Percentiles rank a stretch among this genome's conserved stretches.
These are phyloP conservation scores for Aplysia californica DNA, from an alignment of 1,140 invertebrate genomes.

Conservation along the genomic window DNA sequence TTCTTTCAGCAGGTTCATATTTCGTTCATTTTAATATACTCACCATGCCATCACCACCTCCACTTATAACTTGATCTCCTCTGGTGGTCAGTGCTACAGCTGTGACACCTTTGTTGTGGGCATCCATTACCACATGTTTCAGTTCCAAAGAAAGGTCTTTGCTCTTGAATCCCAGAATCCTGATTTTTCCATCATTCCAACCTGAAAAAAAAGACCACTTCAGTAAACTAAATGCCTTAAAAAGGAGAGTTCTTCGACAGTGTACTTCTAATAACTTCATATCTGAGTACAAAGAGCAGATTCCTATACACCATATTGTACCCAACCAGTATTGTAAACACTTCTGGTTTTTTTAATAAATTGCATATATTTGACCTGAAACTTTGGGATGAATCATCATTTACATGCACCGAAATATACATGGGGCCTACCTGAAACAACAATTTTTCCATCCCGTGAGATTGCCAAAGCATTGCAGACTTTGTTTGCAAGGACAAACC, in stretches of 20 bases:
- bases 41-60: slow-evolving; percentile 85
- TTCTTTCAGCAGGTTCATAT: no score
- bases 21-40: no score
- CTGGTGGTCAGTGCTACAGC: slow-evolving; percentile 80
- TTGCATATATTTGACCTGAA: no score
- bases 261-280: no score
- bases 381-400: no score
- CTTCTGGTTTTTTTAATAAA: no score
- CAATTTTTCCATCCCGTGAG: slow-evolving; percentile 80
- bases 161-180: slow-evolving; percentile 74
- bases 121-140: slow-evolving; percentile 84
- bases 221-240: no score
- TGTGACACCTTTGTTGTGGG: slow-evolving; percentile 88
- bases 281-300: no score
- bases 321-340: no score
- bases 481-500: slow-evolving; percentile 88
- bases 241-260: no score
- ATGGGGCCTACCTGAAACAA: slow-evolving; percentile 80
- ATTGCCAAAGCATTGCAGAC: slow-evolving; percentile 83
- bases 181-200: slow-evolving; percentile 82
- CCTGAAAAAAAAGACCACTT: slow-evolving; percentile 60
- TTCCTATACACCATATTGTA: no score
- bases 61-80: slow-evolving; percentile 81
- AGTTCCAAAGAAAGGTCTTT: slow-evolving; percentile 26
- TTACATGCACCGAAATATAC: no score